Percentiles rank a stretch among this genome's conserved stretches.
Conservation (phyloP, 2,113 vertebrate genomes). For the Pelecanus crispus region DNA sequence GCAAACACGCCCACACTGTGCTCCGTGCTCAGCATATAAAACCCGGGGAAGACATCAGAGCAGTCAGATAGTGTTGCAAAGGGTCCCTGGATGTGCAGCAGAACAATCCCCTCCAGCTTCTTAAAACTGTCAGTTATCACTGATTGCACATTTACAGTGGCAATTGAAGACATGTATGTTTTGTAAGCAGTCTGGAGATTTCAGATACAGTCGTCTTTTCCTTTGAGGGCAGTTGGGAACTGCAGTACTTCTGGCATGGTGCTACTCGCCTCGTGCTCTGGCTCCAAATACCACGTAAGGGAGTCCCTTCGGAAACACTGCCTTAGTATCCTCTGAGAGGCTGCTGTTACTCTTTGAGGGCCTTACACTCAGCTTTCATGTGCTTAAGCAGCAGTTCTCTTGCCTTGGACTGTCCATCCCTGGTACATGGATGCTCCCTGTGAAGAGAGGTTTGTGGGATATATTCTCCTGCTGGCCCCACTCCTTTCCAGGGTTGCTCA, state of each 20-base stretch:
- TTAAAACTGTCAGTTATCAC: conserved; percentile 9
- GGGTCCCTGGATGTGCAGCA: background rate
- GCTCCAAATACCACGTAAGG: conserved; percentile 47
- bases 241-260: conserved; percentile 21
- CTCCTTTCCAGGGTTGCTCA: background rate
- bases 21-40: background rate
- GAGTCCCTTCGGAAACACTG: conserved; percentile 38
- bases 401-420: background rate
- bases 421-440: background rate
- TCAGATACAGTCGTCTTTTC: conserved; percentile 1
- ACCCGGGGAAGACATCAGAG: background rate
- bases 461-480: background rate
- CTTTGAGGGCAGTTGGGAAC: conserved; percentile 8
- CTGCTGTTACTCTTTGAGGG: conserved; percentile 3
- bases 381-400: background rate
- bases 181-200: conserved; percentile 33
- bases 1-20: background rate
- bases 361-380: background rate
- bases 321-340: background rate
- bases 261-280: conserved; percentile 38
- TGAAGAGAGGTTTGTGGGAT: background rate
- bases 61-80: background rate
- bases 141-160: background rate
- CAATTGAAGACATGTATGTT: conserved; percentile 21
- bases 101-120: background rate